Percentiles rank a stretch among this genome's conserved stretches.
phyloP scores from a whole-genome alignment of 2,797 vertebrate genomes.

The Tauraco hartlaubi region DNA sequence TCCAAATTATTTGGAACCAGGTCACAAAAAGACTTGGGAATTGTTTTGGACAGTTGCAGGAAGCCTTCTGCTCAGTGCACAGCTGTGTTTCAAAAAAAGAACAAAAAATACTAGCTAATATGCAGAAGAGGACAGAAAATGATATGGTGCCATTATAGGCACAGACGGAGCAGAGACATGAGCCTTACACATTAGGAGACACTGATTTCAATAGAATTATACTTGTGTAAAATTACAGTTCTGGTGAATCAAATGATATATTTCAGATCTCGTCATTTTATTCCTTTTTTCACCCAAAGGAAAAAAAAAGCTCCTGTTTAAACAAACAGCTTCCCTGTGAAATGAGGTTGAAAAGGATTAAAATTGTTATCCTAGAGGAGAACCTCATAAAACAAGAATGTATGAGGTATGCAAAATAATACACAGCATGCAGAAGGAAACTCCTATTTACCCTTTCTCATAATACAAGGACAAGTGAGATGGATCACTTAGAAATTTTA shows the following conservation, averaged over 20 bases:
- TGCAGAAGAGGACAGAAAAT: conserved; percentile 12
- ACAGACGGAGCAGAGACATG: not conserved
- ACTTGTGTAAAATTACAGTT: not conserved
- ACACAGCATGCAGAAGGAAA: not conserved
- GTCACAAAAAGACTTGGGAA: conserved; percentile 14
- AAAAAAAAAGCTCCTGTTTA: not conserved
- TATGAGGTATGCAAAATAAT: not conserved
- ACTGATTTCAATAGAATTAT: conserved; percentile 20
- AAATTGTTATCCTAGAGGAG: not conserved
- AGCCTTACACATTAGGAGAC: not conserved
- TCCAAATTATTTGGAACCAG: conserved; percentile 4
- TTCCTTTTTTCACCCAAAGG: not conserved
- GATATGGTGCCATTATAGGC: not conserved
- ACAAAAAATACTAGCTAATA: not conserved
- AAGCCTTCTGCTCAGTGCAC: not conserved
- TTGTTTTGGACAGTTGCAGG: not conserved
- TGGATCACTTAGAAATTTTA: conserved; percentile 26
- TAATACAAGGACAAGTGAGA: conserved; percentile 7
- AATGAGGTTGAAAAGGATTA: conserved; percentile 2
- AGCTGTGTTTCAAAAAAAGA: not conserved
- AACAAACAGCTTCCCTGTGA: not conserved
- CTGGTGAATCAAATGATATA: not conserved
- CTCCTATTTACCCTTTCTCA: not conserved
- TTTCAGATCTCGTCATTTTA: not conserved
- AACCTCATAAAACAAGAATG: not conserved